Evolutionary conservation across 1,140 invertebrate species (phyloP).

Genomic region (Euschistus heros): DNA sequence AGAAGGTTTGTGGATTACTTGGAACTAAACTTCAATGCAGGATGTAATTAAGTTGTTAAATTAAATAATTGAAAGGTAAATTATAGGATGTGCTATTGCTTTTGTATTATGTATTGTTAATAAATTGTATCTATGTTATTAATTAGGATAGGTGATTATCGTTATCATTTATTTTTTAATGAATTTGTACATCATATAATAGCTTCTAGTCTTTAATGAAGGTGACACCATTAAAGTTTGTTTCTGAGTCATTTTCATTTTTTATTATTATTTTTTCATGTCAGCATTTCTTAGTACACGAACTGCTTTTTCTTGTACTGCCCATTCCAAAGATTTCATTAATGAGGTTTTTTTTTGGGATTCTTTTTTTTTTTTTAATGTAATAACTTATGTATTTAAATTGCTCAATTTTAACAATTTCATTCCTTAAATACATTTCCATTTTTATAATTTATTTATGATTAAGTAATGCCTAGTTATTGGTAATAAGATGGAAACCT

Average conservation of each 20-base stretch:
- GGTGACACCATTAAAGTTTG: neutral
- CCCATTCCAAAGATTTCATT: neutral
- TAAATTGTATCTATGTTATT: slow-evolving; percentile 1
- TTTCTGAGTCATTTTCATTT: neutral
- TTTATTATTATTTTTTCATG: neutral
- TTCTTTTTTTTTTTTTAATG: neutral
- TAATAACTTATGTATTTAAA: neutral
- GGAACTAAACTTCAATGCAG: neutral
- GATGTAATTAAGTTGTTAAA: neutral
- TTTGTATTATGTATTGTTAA: neutral
- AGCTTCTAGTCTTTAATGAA: slow-evolving; percentile 7
- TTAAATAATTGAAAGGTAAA: neutral
- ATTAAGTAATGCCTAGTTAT: neutral
- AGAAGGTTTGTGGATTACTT: neutral
- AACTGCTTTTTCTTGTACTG: neutral
- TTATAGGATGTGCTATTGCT: neutral
- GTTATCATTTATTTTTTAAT: neutral
- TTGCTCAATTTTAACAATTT: slow-evolving; percentile 16
- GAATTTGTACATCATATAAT: slow-evolving; percentile 3
- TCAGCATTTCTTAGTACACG: neutral
- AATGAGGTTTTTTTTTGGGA: neutral
- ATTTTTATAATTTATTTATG: slow-evolving; percentile 2
- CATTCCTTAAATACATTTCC: slow-evolving; percentile 16
- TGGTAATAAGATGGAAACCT: neutral
- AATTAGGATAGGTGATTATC: neutral